phyloP scores from a whole-genome alignment of 1,140 invertebrate genomes.

The Philaenus spumarius region DNA sequence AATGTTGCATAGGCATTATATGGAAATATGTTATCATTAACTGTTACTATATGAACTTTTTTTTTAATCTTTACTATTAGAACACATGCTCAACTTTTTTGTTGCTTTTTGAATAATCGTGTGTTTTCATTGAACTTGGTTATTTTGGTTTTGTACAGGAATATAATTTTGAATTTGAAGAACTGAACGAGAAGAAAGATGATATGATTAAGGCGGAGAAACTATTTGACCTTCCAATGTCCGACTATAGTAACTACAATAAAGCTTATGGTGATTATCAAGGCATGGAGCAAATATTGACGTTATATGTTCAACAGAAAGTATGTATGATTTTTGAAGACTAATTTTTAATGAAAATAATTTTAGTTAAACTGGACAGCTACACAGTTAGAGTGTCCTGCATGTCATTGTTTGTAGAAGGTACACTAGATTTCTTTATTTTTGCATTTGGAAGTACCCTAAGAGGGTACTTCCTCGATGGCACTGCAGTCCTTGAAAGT shows the following conservation, averaged over 20 bases:
- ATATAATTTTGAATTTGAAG: slow-evolving; percentile 57
- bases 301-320: slow-evolving; percentile 72
- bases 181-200: slow-evolving; percentile 56
- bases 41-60: no score
- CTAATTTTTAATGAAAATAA: no score
- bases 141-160: slow-evolving; percentile 43
- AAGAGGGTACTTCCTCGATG: no score
- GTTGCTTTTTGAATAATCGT: not conserved
- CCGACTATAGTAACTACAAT: slow-evolving; percentile 70
- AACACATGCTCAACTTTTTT: not conserved
- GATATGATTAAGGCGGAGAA: slow-evolving; percentile 72
- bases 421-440: no score
- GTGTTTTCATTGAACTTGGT: not conserved
- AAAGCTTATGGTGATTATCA: slow-evolving; percentile 64
- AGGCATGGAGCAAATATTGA: slow-evolving; percentile 63
- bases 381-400: no score
- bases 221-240: slow-evolving; percentile 75
- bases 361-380: no score
- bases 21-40: no score
- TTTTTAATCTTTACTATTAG: not conserved
- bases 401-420: no score
- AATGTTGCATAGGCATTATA: no score
- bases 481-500: no score
- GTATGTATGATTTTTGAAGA: no score
- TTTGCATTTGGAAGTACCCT: no score